A percentile compares a stretch with the other conserved stretches of the same genome.
phyloP scores from a whole-genome alignment of 2,888 invertebrate genomes.

The Spisula subtruncata region DNA sequence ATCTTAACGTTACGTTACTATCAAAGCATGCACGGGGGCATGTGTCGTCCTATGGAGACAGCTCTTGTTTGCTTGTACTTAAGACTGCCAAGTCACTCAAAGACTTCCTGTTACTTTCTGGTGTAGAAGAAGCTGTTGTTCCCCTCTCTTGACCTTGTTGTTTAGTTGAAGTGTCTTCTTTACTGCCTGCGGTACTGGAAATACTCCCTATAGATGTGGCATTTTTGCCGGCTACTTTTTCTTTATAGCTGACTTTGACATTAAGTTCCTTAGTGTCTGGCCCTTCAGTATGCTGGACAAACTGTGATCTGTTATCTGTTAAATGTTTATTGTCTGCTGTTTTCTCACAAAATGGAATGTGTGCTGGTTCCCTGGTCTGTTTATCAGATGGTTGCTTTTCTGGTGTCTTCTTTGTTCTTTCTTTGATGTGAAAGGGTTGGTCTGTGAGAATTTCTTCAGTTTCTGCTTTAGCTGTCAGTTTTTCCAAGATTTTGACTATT shows the following conservation, averaged over 20 bases:
- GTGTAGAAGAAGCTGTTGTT: not conserved
- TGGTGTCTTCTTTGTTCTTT: not conserved
- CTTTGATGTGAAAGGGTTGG: not conserved
- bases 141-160: not conserved
- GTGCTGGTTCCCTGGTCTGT: not conserved
- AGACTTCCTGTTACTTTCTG: not conserved
- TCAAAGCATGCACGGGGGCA: no score
- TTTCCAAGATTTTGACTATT: not conserved
- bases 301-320: not conserved
- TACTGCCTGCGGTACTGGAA: not conserved
- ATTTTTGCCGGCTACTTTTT: not conserved
- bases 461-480: not conserved
- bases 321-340: not conserved
- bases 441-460: not conserved
- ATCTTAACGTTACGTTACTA: no score
- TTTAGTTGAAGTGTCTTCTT: not conserved
- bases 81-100: constrained; percentile 4
- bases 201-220: not conserved
- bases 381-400: not conserved
- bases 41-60: no score
- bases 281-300: not conserved
- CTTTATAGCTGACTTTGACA: not conserved
- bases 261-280: not conserved
- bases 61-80: not conserved
- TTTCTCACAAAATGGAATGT: not conserved